Percentiles rank a stretch among this genome's conserved stretches.
Conservation (phyloP, 2,797 vertebrate genomes). For the Podarcis siculus region DNA sequence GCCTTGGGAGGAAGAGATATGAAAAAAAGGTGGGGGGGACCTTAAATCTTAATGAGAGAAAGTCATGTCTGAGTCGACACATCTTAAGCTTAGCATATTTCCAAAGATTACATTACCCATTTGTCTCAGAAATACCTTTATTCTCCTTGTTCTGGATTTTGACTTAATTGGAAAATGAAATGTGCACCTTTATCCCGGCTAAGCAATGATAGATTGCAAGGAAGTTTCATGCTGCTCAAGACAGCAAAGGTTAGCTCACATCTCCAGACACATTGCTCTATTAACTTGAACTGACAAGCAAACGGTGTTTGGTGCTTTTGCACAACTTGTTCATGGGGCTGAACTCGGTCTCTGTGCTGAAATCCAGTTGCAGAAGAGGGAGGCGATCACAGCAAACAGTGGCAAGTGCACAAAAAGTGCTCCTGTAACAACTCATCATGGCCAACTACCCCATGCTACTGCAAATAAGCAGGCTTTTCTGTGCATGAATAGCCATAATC, state of each 20-base stretch:
- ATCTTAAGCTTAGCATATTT: constrained; percentile 68
- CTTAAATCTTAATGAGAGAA: constrained; percentile 77
- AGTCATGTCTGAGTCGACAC: constrained; percentile 61
- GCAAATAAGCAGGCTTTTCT: background rate
- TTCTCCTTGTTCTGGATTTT: constrained; percentile 25
- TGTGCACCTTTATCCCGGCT: background rate
- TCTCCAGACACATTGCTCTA: background rate
- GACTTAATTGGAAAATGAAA: background rate
- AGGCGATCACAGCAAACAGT: background rate
- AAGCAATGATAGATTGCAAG: background rate
- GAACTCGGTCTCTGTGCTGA: too few species aligned
- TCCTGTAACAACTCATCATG: background rate
- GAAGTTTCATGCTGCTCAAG: background rate
- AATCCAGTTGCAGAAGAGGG: background rate
- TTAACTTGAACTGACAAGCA: background rate
- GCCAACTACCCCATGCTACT: background rate
- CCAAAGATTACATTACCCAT: constrained; percentile 66
- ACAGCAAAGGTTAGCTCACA: background rate
- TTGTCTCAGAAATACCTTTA: constrained; percentile 37
- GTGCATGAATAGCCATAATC: background rate
- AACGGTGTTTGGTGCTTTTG: background rate
- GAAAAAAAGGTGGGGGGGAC: constrained; percentile 64
- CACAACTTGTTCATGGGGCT: background rate
- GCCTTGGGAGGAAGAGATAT: constrained; percentile 68
- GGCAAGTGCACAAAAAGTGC: background rate